These are phyloP conservation scores for Rhadinocentrus ornatus DNA, from an alignment of 2,797 vertebrate genomes.

Conservation along the genomic window DNA sequence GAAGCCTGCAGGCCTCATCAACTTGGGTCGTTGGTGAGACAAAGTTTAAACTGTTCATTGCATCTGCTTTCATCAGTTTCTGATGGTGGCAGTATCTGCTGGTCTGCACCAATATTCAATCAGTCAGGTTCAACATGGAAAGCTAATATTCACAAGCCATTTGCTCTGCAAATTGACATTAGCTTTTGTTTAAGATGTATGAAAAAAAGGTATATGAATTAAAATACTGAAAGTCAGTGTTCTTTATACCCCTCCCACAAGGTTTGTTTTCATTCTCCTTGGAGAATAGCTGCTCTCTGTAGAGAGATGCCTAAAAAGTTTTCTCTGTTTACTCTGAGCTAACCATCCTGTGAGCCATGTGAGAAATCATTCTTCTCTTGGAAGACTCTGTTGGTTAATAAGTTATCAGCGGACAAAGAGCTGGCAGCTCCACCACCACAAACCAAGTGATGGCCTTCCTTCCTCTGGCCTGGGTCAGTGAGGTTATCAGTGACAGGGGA, in stretches of 20 bases:
- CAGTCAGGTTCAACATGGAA: background rate
- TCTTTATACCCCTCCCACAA: background rate
- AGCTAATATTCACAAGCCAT: background rate
- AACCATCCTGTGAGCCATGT: conserved; percentile 74
- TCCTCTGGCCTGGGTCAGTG: conserved; percentile 68
- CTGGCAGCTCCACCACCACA: conserved; percentile 70
- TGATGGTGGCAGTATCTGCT: conserved; percentile 1
- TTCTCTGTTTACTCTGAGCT: conserved; percentile 83
- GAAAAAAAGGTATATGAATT: background rate
- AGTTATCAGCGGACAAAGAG: conserved; percentile 83
- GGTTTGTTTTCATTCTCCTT: conserved; percentile 24
- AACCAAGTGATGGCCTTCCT: conserved; percentile 74
- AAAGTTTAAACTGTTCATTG: conserved; percentile 20
- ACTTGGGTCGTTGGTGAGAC: conserved; percentile 31
- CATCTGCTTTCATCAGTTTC: conserved; percentile 18
- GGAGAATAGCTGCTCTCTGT: conserved; percentile 2
- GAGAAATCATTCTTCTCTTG: conserved; percentile 72
- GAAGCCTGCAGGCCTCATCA: conserved; percentile 27
- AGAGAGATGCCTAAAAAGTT: conserved; percentile 49
- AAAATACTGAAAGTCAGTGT: background rate
- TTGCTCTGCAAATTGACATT: background rate
- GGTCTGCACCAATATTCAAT: background rate
- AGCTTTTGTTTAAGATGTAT: background rate
- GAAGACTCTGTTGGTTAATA: conserved; percentile 81
- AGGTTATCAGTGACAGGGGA: conserved; percentile 82